phyloP scores from a whole-genome alignment of 1,140 invertebrate species.

The Trachymyrmex cornetzi region DNA sequence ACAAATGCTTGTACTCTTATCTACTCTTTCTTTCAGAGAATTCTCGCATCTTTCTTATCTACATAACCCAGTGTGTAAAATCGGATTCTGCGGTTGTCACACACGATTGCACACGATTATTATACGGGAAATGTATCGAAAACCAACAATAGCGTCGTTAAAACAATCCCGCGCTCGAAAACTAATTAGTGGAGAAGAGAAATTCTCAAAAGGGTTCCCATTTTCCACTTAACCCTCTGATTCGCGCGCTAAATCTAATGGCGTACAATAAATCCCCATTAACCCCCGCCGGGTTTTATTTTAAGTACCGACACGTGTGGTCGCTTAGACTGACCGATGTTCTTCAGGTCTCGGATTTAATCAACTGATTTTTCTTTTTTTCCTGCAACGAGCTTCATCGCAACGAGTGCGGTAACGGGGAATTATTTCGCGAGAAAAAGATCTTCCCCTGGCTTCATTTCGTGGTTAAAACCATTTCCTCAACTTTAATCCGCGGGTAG shows the following conservation, averaged over 20 bases:
- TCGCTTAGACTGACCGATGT: constrained; percentile 3
- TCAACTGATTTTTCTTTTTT: constrained; percentile 47
- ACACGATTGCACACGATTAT: not conserved
- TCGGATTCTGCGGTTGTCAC: not conserved
- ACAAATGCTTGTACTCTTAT: not conserved
- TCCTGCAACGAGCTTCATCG: not conserved
- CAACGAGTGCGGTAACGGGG: not conserved
- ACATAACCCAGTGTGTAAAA: not conserved
- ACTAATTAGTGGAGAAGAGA: constrained; percentile 20
- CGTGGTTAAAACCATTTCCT: constrained; percentile 37
- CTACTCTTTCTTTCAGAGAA: not conserved
- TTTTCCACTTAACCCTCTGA: not conserved
- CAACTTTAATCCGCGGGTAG: constrained; percentile 35
- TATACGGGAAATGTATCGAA: not conserved
- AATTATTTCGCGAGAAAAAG: constrained; percentile 13
- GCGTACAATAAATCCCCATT: constrained; percentile 24
- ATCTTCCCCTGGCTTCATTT: constrained; percentile 22
- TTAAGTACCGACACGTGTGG: constrained; percentile 1
- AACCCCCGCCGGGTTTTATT: constrained; percentile 8
- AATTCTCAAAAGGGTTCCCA: not conserved
- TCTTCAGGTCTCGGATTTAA: constrained; percentile 31
- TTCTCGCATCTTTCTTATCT: not conserved
- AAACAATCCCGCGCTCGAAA: not conserved
- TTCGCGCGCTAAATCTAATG: constrained; percentile 14
- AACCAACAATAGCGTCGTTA: constrained; percentile 10